A percentile compares a stretch with the other conserved stretches of the same genome.
phyloP scores from a whole-genome alignment of 2,888 invertebrate species.

The Macaria notata region DNA sequence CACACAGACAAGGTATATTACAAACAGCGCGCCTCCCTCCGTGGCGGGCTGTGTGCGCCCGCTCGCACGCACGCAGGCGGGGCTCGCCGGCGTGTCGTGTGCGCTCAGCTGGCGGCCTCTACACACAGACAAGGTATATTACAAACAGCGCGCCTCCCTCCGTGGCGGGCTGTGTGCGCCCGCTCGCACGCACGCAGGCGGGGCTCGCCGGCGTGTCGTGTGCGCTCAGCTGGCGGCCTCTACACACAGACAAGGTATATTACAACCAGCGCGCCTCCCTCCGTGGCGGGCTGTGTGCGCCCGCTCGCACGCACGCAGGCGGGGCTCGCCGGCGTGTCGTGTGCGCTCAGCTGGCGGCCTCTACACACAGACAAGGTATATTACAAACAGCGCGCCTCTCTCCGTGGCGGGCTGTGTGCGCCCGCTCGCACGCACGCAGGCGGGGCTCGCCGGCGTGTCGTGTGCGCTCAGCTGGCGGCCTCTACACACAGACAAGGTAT shows the following conservation, averaged over 20 bases:
- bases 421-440: constrained; percentile 7
- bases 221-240: constrained; percentile 12
- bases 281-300: constrained; percentile 27
- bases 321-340: constrained; percentile 67
- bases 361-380: too few species aligned
- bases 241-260: too few species aligned
- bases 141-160: constrained; percentile 89
- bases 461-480: constrained; percentile 35
- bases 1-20: constrained; percentile 50
- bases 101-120: constrained; percentile 18
- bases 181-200: constrained; percentile 29
- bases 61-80: constrained; percentile 34
- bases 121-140: too few species aligned
- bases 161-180: constrained; percentile 21
- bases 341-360: constrained; percentile 29
- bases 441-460: constrained; percentile 67
- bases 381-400: constrained; percentile 90
- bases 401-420: constrained; percentile 30
- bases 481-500: too few species aligned
- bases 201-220: constrained; percentile 69
- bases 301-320: constrained; percentile 29
- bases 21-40: constrained; percentile 87
- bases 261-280: constrained; percentile 89
- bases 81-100: constrained; percentile 68
- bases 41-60: constrained; percentile 21